Conservation (phyloP, 2,113 vertebrate species). For the Mirza zaza region DNA sequence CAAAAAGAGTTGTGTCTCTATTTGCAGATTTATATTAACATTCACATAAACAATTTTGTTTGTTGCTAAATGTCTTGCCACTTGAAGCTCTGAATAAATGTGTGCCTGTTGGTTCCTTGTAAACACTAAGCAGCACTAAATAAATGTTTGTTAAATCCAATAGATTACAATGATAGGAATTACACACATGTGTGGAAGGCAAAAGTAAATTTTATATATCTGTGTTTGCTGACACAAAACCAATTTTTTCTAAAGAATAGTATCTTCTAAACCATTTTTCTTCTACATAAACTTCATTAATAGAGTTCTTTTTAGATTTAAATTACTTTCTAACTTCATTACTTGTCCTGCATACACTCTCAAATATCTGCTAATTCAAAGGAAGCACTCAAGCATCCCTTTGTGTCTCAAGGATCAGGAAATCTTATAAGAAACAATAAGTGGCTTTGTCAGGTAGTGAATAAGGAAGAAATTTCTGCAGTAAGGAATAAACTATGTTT, state of each 20-base stretch:
- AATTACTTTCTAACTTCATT: slow-evolving; percentile 75
- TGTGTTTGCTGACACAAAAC: slow-evolving; percentile 46
- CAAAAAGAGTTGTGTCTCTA: neutral
- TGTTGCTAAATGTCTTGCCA: neutral
- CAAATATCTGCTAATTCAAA: slow-evolving; percentile 72
- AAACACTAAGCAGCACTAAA: neutral
- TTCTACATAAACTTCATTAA: slow-evolving; percentile 66
- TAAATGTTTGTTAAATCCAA: slow-evolving; percentile 26
- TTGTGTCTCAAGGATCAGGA: slow-evolving; percentile 67
- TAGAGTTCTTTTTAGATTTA: slow-evolving; percentile 72
- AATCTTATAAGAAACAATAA: slow-evolving; percentile 67
- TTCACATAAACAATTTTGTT: neutral
- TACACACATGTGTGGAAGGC: neutral
- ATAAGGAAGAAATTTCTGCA: slow-evolving; percentile 41
- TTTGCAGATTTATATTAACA: slow-evolving; percentile 28
- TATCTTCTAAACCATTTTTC: slow-evolving; percentile 50
- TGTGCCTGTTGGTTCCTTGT: neutral
- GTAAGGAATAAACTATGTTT: slow-evolving; percentile 47
- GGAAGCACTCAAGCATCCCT: slow-evolving; percentile 61
- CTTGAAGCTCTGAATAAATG: slow-evolving; percentile 6
- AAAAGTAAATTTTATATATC: slow-evolving; percentile 35
- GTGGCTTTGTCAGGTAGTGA: slow-evolving; percentile 67
- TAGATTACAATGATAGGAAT: neutral
- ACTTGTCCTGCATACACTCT: slow-evolving; percentile 47
- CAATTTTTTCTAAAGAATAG: slow-evolving; percentile 58